Evolutionary conservation across 2,888 invertebrate species (phyloP).

Genomic region (Lysandra coridon): DNA sequence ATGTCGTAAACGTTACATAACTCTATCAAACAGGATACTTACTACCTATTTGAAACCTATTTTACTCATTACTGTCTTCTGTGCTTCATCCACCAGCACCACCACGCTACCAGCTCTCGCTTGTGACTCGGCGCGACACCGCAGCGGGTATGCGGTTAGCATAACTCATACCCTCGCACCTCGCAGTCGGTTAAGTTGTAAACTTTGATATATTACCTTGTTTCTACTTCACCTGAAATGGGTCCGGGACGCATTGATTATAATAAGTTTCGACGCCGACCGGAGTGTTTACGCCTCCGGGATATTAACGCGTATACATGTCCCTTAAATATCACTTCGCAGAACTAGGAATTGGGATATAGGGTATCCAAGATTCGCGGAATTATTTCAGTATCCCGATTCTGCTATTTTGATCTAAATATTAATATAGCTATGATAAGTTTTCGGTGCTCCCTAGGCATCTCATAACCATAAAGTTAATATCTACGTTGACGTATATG

Average conservation of each 20-base stretch:
- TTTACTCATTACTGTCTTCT: background rate
- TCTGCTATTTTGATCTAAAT: background rate
- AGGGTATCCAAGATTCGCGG: conserved; percentile 3
- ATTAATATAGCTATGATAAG: too few relatives aligned
- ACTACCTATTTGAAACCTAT: background rate
- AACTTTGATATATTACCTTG: conserved; percentile 73
- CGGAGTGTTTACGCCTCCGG: conserved; percentile 40
- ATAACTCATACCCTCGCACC: conserved; percentile 73
- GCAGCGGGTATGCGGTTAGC: conserved; percentile 64
- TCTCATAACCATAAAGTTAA: too few relatives aligned
- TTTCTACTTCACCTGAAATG: conserved; percentile 61
- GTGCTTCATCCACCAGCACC: background rate
- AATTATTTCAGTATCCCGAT: background rate
- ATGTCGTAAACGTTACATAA: too few relatives aligned
- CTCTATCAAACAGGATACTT: background rate
- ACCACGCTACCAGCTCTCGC: conserved; percentile 38
- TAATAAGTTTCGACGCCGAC: conserved; percentile 46
- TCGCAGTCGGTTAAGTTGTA: conserved; percentile 69
- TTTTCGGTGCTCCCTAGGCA: too few relatives aligned
- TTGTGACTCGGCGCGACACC: conserved; percentile 37
- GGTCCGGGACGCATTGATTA: conserved; percentile 47
- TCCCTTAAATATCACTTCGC: conserved; percentile 39
- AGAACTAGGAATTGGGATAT: conserved; percentile 26
- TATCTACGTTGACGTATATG: too few relatives aligned
- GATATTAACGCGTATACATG: conserved; percentile 36